A percentile compares a stretch with the other conserved stretches of the same genome.
These are phyloP conservation scores for Leucania comma DNA, from an alignment of 2,888 invertebrate species.

Conservation along the genomic window DNA sequence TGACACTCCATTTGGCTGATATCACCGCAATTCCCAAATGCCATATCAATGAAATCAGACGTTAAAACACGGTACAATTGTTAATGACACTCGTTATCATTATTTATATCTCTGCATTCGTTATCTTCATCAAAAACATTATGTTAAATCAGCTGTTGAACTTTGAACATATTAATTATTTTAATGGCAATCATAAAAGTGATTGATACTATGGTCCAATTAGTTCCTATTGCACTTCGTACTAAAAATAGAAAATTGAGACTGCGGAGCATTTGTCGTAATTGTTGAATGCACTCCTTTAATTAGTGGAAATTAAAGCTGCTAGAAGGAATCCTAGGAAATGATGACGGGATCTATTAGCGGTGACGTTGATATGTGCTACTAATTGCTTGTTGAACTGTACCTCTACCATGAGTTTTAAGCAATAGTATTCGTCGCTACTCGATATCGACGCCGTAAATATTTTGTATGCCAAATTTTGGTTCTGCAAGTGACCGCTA, in stretches of 20 bases:
- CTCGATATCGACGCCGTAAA: too few relatives aligned
- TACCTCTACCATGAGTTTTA: too few relatives aligned
- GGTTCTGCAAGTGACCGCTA: too few relatives aligned
- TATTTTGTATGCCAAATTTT: too few relatives aligned
- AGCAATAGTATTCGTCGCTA: too few relatives aligned
- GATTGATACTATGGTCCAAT: constrained; percentile 50
- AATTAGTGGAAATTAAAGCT: constrained; percentile 68
- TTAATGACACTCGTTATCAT: background rate
- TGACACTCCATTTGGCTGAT: constrained; percentile 21
- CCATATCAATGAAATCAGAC: background rate
- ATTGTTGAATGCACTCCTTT: constrained; percentile 68
- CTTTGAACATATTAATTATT: constrained; percentile 56
- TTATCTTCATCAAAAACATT: constrained; percentile 15
- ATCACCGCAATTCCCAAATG: constrained; percentile 5
- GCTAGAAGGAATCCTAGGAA: constrained; percentile 67
- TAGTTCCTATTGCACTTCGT: constrained; percentile 61
- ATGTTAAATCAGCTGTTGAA: constrained; percentile 45
- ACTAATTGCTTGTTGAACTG: constrained; percentile 33
- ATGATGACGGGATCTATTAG: constrained; percentile 34
- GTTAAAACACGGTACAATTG: constrained; percentile 2
- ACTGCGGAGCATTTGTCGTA: constrained; percentile 55
- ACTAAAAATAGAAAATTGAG: constrained; percentile 69
- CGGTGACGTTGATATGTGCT: constrained; percentile 26
- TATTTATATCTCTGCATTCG: constrained; percentile 17
- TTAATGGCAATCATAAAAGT: constrained; percentile 48